phyloP scores from a whole-genome alignment of 2,888 invertebrate genomes.

The Drosophila anomalata region DNA sequence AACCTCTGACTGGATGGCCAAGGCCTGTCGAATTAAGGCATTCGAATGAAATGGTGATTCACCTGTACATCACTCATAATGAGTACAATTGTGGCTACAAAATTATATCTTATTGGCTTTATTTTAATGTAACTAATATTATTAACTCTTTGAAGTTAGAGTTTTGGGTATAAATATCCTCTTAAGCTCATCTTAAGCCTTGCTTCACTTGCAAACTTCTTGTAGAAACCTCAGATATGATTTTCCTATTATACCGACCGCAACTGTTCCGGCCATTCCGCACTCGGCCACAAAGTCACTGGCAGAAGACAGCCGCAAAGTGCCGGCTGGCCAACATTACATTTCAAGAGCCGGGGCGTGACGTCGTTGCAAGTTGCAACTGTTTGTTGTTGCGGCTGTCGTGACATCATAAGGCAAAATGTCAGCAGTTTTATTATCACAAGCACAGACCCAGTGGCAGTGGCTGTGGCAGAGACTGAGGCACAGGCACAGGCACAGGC shows the following conservation, averaged over 20 bases:
- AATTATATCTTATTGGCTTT: not conserved
- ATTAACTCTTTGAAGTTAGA: no score
- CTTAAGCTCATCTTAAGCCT: not conserved
- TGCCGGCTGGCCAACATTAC: conserved; percentile 15
- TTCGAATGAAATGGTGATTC: not conserved
- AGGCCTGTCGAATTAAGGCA: conserved; percentile 23
- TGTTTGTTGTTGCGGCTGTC: conserved; percentile 45
- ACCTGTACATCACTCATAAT: not conserved
- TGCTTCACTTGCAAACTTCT: not conserved
- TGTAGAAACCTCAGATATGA: not conserved
- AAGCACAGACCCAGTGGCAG: conserved; percentile 17
- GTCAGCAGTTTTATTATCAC: conserved; percentile 74
- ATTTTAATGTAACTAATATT: not conserved
- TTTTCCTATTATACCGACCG: conserved; percentile 28
- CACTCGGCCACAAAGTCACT: conserved; percentile 19
- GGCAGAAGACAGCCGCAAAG: conserved; percentile 10
- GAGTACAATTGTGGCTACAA: not conserved
- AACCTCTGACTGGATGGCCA: not conserved
- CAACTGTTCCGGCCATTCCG: conserved; percentile 15
- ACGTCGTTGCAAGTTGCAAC: conserved; percentile 19
- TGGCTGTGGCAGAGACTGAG: conserved; percentile 22
- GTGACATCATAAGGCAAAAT: conserved; percentile 74
- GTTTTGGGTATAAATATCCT: not conserved
- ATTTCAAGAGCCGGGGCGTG: conserved; percentile 16
- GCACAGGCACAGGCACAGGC: conserved; percentile 59